Base-by-base conservation (phyloP, 37 sponge, comb jelly and placozoan species). In the Oopsacas minuta region DNA sequence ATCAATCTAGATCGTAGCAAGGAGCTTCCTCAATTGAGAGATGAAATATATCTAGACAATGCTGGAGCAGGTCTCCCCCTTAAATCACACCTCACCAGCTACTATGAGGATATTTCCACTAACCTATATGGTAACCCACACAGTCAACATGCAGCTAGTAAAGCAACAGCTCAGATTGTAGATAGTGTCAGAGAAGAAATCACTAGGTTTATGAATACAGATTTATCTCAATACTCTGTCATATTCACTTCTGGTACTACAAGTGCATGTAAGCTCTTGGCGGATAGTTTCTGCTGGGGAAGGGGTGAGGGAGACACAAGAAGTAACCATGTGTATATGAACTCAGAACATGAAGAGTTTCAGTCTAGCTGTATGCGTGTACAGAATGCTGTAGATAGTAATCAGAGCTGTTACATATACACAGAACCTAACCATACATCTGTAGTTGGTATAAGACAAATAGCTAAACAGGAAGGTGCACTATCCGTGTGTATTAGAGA, bases 381-480 rank as follows among this genome's bases (percentile, higher is more conserved):
- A 39, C 37, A 61, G 23, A 52, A 86, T 3, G 69, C 38, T 20
- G 37, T 35, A 17, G 52, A 39, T 23, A 51, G 30, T 10, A 5
- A 30, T 7, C 22, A 81, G 7, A 95, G 93, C 82, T 52, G 93
- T 32, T 92, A 90, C 36, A 90, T 91, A 35, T 96, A 96, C 81
- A 87, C 93, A 0, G 91, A 91, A 35, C 91, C 92, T 86, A 91
- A 92, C 85, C 97, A 96, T 86, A 96, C 97, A 1, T 96, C 97
- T 23, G 97, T 96, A 38, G 87, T 96, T 28, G 97, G 97, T 0
- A 89, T 96, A 87, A 87, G 97, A 38, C 91, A 94, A 52, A 88
- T 89, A 0, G 97, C 94, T 8, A 52, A 37, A 3, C 35, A 52
- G 0, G 37, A 39, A 46, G 94, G 92, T 25, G 97, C 92, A 10